These are phyloP conservation scores for Castor canadensis DNA, from an alignment of 2,113 vertebrate genomes.

Conservation along the genomic window DNA sequence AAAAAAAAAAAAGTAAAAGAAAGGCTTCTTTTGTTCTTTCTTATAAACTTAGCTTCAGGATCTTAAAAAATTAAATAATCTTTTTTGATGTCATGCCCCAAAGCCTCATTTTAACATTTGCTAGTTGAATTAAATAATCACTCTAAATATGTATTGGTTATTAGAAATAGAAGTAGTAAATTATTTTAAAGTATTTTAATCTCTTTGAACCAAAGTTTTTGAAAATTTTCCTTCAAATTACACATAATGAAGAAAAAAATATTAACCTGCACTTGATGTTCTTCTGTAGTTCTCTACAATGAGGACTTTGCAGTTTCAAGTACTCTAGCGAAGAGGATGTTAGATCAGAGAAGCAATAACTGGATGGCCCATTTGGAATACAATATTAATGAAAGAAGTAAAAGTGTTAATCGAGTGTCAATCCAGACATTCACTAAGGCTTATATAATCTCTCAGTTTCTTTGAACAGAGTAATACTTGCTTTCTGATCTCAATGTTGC, in stretches of 20 bases:
- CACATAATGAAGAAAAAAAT: neutral
- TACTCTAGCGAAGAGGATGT: neutral
- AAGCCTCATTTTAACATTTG: neutral
- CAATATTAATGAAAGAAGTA: neutral
- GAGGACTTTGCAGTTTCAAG: neutral
- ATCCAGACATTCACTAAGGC: neutral
- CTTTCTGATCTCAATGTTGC: neutral
- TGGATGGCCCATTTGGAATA: neutral
- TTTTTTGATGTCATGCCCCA: neutral
- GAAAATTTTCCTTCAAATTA: neutral
- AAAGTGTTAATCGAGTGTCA: neutral
- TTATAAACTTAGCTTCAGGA: neutral
- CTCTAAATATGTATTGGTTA: neutral
- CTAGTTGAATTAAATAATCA: slow-evolving; percentile 51
- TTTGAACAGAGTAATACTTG: neutral
- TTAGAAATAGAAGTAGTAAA: slow-evolving; percentile 10
- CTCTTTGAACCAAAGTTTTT: neutral
- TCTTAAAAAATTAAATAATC: neutral
- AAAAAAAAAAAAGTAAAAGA: neutral
- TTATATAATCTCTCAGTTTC: neutral
- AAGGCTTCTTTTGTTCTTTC: neutral
- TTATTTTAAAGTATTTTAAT: slow-evolving; percentile 25
- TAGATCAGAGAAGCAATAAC: neutral
- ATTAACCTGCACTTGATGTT: fast-evolving
- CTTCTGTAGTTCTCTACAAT: neutral